Percentiles rank a stretch among this genome's conserved stretches.
phyloP scores from a whole-genome alignment of 2,888 invertebrate genomes.

The Drosophila mercatorum region DNA sequence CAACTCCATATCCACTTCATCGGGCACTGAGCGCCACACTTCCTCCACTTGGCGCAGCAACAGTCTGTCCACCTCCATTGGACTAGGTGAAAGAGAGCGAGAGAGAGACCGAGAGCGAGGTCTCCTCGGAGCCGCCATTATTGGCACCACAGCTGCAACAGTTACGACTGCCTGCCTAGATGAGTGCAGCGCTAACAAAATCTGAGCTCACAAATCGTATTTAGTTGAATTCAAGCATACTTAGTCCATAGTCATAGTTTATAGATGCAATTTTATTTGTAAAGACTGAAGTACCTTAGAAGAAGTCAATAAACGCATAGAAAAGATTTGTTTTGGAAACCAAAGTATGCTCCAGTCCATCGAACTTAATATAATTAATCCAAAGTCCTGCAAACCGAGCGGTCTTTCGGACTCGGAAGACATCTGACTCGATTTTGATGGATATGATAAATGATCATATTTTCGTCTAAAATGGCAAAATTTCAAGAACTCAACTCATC shows the following conservation, averaged over 20 bases:
- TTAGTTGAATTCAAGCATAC: conserved; percentile 59
- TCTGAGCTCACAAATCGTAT: conserved; percentile 42
- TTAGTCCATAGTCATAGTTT: conserved; percentile 69
- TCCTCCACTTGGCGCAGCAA: conserved; percentile 75
- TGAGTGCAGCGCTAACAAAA: conserved; percentile 57
- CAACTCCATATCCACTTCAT: conserved; percentile 81
- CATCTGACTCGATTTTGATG: too few relatives aligned
- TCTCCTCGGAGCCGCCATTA: conserved; percentile 73
- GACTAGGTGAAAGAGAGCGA: conserved; percentile 49
- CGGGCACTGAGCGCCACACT: conserved; percentile 78
- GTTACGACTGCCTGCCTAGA: conserved; percentile 71
- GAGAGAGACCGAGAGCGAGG: conserved; percentile 69
- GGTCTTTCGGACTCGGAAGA: too few relatives aligned
- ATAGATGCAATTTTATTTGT: conserved; percentile 73
- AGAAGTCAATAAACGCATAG: conserved; percentile 78
- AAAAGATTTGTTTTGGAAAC: conserved; percentile 67
- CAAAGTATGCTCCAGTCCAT: not conserved
- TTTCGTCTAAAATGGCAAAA: too few relatives aligned
- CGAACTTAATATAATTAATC: too few relatives aligned
- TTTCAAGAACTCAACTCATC: too few relatives aligned
- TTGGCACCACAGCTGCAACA: conserved; percentile 77
- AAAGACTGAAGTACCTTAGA: conserved; percentile 81
- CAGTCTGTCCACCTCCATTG: conserved; percentile 72
- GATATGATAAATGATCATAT: too few relatives aligned
- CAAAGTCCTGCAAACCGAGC: too few relatives aligned